phyloP scores from a whole-genome alignment of 2,888 invertebrate genomes.

The Drosophila aldrichi region DNA sequence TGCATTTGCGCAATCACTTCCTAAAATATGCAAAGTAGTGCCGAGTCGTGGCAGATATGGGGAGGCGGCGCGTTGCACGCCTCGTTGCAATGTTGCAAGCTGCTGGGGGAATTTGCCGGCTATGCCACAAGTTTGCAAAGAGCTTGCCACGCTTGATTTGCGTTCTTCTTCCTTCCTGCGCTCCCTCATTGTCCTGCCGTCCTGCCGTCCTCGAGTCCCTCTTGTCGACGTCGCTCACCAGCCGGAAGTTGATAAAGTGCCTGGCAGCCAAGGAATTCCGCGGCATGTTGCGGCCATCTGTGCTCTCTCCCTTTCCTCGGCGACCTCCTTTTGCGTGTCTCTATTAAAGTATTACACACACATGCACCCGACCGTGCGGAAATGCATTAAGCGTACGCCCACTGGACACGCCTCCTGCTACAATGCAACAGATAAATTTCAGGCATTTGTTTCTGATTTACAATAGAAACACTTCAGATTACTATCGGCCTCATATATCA shows the following conservation, averaged over 20 bases:
- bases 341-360: constrained; percentile 71
- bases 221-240: constrained; percentile 55
- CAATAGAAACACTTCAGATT: constrained; percentile 28
- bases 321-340: constrained; percentile 48
- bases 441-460: constrained; percentile 47
- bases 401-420: constrained; percentile 2
- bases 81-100: constrained; percentile 54
- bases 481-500: constrained; percentile 41
- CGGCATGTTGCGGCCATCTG: constrained; percentile 40
- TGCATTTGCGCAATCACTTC: constrained; percentile 80
- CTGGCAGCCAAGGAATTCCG: constrained; percentile 72
- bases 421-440: constrained; percentile 47
- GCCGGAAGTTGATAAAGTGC: constrained; percentile 81
- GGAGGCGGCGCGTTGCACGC: constrained; percentile 46
- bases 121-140: constrained; percentile 55
- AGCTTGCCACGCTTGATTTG: constrained; percentile 70
- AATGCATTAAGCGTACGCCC: constrained; percentile 63
- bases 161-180: constrained; percentile 40
- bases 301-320: neutral
- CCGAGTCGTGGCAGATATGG: neutral
- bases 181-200: constrained; percentile 1
- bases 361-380: constrained; percentile 53
- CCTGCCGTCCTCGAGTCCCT: neutral
- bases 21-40: constrained; percentile 70
- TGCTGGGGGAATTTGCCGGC: constrained; percentile 47